Base-by-base conservation (phyloP, 2,888 invertebrate species). In the Chorisops tibialis region DNA sequence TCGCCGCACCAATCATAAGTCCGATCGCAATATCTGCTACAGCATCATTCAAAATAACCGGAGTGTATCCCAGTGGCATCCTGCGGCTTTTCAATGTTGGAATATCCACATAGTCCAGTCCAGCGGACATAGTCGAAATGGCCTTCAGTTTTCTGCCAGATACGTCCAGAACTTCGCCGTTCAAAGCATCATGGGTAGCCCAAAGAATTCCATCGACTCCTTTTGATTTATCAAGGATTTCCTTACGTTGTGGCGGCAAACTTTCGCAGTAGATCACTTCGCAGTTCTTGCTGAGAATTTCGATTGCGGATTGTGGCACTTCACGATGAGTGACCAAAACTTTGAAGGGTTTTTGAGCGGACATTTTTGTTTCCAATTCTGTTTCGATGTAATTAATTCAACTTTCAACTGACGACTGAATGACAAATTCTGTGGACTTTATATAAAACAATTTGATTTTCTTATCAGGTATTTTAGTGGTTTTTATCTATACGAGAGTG, bases 1-100 rank as follows among this genome's bases (percentile, higher is more conserved):
- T 81, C 0, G 87, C 83, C 0, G 91, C 87, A 2, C 84, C 83
- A 52, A 94, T 80, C 45, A 89, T 70, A 4, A 93, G 75, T 1
- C 88, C 82, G 0, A 94, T 80, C 0, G 90, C 85, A 21, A 88
- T 80, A 71, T 94, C 92, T 1, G 93, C 91, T 0, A 89, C 88
- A 0, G 90, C 85, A 63, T 82, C 80, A 47, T 85, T 83, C 9
- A 90, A 74, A 0, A 89, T 88, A 45, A 81, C 79, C 0, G 90
- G 89, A 0, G 91, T 89, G 69, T 88, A 85, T 0, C 90, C 91
- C 0, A 93, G 79, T 49, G 80, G 79, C 49, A 94, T 84, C 0
- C 85, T 84, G 21, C 85, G 81, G 62, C 79, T 80, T 72, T 83
- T 84, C 52, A 91, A 79, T 70, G 84, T 89, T 0, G 79, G 75